Percentiles rank a stretch among this genome's conserved stretches.
Conservation (phyloP, 2,113 vertebrate genomes). For the Spermophilus dauricus region DNA sequence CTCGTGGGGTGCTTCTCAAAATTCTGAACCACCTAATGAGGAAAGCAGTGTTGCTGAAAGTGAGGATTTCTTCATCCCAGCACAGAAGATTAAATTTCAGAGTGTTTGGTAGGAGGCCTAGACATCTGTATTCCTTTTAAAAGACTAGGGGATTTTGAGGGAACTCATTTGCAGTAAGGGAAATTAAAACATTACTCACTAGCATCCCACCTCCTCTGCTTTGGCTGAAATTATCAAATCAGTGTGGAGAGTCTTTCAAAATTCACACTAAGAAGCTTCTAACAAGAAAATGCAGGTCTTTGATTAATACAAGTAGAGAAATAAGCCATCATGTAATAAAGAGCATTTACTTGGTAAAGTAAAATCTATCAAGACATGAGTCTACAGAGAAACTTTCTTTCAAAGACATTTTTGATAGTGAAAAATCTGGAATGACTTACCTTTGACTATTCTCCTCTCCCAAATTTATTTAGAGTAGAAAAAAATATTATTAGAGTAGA, state of each 20-base stretch:
- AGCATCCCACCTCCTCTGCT: background rate
- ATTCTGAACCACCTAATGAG: background rate
- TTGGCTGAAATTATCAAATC: slow-evolving; percentile 30
- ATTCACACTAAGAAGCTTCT: background rate
- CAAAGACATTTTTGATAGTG: background rate
- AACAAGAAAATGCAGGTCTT: background rate
- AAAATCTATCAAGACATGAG: background rate
- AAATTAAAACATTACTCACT: slow-evolving; percentile 18
- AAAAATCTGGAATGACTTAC: slow-evolving; percentile 26
- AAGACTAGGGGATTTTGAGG: slow-evolving; percentile 17
- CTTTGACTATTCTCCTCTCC: background rate
- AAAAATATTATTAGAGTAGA: background rate
- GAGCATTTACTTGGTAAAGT: background rate
- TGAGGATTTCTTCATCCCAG: background rate
- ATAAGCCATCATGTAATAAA: slow-evolving; percentile 1
- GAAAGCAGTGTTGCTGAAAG: background rate
- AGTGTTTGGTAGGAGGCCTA: background rate
- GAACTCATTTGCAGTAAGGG: background rate
- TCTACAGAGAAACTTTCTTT: background rate
- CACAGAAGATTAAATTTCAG: background rate
- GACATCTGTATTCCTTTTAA: slow-evolving; percentile 55
- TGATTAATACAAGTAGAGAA: background rate
- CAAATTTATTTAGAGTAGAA: background rate
- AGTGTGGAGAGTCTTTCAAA: background rate
- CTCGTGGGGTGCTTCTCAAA: background rate